Base-by-base conservation (phyloP, 2,888 invertebrate species). In the Arrhopalites spinosus region DNA sequence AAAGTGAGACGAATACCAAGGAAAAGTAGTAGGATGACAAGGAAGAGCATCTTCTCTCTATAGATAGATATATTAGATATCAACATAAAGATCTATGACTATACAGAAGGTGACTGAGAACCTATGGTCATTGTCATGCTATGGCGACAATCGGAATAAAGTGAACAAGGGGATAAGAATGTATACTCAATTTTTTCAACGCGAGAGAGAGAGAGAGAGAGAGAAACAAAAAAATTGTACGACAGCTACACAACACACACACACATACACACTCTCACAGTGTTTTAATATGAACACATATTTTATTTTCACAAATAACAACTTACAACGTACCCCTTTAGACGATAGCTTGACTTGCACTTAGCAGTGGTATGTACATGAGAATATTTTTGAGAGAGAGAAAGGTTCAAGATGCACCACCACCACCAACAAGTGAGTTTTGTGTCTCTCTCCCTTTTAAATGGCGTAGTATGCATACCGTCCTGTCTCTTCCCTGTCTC, bases 211-310 rank as follows among this genome's bases (percentile, higher is more conserved):
- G 23, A 56, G 53, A 56, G 53, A 20, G 8, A 20, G 17, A n/a
- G n/a, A n/a, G n/a, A n/a, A n/a, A n/a, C n/a, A n/a, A n/a, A n/a
- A n/a, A n/a, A n/a, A 20, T n/a, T 56, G 17, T 56, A 56, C 23
- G 23, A n/a, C n/a, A 5, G 56, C 23, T 20, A n/a, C 56, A 56
- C 15, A 56, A 56, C n/a, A 56, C 36, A 36, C 64, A 64, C 30
- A 43, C 36, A 64, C n/a, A 17, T 20, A 64, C 30, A 63, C 25
- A 30, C n/a, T n/a, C n/a, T 23, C 64, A 36, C 29, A 64, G 17
- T 15, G 64, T 64, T 64, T 64, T 64, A 68, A 68, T 43, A 68
- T 27, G 50, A 47, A 68, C 45, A 45, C 23, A 67, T 36, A 43
- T 45, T 45, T 43, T 43, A 45, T 43, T 25, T 67, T 67, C 45